Percentiles rank a stretch among this genome's conserved stretches.
phyloP scores from a whole-genome alignment of 2,113 vertebrate genomes.

The Microtus richardsoni region DNA sequence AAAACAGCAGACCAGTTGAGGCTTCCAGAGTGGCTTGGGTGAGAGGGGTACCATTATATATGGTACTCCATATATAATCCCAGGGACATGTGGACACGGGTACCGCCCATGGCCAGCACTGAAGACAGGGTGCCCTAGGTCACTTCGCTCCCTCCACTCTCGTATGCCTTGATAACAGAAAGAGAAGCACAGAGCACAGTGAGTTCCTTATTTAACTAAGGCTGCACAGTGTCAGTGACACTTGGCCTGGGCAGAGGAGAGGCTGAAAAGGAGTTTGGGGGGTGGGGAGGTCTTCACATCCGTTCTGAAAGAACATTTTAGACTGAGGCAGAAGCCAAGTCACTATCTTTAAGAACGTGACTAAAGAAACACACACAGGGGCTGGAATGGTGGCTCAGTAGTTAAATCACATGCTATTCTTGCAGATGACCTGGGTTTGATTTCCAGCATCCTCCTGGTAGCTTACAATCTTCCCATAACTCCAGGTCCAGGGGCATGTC shows the following conservation, averaged over 20 bases:
- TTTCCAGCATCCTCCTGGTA: background rate
- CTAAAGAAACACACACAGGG: background rate
- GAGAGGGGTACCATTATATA: background rate
- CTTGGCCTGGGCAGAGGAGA: background rate
- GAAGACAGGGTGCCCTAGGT: rapidly evolving
- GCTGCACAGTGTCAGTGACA: background rate
- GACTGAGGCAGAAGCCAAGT: too few species aligned
- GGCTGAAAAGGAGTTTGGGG: background rate
- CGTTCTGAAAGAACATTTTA: background rate
- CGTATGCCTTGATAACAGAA: background rate
- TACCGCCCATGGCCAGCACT: background rate
- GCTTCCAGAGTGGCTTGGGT: background rate
- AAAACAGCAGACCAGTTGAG: background rate
- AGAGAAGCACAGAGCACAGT: background rate
- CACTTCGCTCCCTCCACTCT: rapidly evolving
- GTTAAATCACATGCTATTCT: background rate
- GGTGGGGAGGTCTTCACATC: background rate
- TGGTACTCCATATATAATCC: background rate
- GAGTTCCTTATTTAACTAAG: background rate
- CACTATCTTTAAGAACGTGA: background rate
- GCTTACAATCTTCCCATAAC: background rate
- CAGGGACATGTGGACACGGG: background rate
- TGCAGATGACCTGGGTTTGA: background rate
- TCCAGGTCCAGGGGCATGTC: background rate
- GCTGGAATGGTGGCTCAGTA: background rate